Conservation (phyloP, 92 coral and sea anemone genomes). For the Diadumene lineata region DNA sequence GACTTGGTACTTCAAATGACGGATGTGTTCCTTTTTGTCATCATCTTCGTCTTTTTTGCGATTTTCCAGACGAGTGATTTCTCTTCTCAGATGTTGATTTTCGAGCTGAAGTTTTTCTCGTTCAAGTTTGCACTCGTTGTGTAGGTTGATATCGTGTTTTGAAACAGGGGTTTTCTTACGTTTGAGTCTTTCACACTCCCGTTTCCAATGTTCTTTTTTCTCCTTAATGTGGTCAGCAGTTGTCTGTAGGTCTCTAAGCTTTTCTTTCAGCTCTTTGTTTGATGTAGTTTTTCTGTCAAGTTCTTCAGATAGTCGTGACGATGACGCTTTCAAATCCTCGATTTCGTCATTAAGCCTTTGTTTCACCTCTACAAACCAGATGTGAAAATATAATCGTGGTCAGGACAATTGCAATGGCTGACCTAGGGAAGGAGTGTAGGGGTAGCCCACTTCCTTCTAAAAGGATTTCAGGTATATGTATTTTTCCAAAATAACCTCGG, state of each 20-base stretch:
- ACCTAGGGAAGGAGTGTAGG: too few relatives aligned
- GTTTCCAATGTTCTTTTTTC: not conserved
- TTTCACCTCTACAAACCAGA: not conserved
- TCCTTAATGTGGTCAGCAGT: not conserved
- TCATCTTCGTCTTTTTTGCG: conserved; percentile 4
- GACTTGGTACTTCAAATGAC: not conserved
- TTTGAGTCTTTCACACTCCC: not conserved
- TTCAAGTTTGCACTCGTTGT: not conserved
- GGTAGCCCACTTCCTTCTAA: too few relatives aligned
- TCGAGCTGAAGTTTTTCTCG: not conserved
- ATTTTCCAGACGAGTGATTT: not conserved
- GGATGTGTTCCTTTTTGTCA: not conserved
- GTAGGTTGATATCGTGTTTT: too few relatives aligned
- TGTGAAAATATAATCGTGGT: too few relatives aligned
- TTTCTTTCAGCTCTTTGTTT: not conserved
- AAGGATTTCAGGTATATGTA: too few relatives aligned
- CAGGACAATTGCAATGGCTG: too few relatives aligned
- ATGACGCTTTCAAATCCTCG: not conserved
- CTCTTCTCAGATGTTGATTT: not conserved
- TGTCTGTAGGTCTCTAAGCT: not conserved
- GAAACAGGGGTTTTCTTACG: not conserved
- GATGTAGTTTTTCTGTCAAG: not conserved
- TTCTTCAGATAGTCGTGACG: not conserved
- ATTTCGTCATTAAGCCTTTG: not conserved
- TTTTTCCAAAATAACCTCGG: too few relatives aligned